Base-by-base conservation (phyloP, 2,113 vertebrate species). In the Chionis minor region DNA sequence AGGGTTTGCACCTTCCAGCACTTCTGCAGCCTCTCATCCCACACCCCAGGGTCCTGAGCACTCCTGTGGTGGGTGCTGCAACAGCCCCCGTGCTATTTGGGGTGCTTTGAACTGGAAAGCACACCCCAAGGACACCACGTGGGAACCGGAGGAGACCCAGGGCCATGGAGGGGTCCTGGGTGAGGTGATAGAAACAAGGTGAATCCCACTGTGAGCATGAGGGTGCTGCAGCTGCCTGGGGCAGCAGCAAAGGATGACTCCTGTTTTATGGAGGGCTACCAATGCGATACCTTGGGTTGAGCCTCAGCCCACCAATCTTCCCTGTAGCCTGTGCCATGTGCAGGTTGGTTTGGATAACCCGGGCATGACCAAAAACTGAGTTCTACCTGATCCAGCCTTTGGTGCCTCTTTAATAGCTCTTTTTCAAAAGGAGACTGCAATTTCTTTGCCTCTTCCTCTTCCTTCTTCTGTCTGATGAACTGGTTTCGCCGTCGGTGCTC, bases 341-440 rank as follows among this genome's bases (percentile, higher is more conserved):
- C 1, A 0, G 4, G 32, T 16, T 88, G 38, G 30, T 78, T 61
- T 22, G 22, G 22, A 35, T 45, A 91, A 71, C 33, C 6, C 1
- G 1, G 22, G 51, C 45, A 62, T 54, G 45, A 21, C 62, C 17
- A 7, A 82, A 81, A 69, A 27, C 30, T 49, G 42, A 24, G 14
- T 32, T 78, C 49, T 97, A 99, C 99, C 99, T 99, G 98, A 32
- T 99, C 98, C 94, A 99, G 98, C 89, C 98, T 98, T 96, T 98
- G 98, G 56, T 99, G 99, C 89, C 99, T 98, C 94, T 99, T 99
- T 91, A 98, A 94, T 33, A 99, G 98, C 96, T 99, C 99, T 33
- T 99, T 99, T 94, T 99, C 99, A 59, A 99, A 98, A 28, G 99
- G 99, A 28, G 99, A 99, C 77, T 99, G 98, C 89, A 99, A 97